A percentile compares a stretch with the other conserved stretches of the same genome.
These are phyloP conservation scores for Radopholus similis DNA, from an alignment of 1,140 invertebrate genomes.

Conservation along the genomic window DNA sequence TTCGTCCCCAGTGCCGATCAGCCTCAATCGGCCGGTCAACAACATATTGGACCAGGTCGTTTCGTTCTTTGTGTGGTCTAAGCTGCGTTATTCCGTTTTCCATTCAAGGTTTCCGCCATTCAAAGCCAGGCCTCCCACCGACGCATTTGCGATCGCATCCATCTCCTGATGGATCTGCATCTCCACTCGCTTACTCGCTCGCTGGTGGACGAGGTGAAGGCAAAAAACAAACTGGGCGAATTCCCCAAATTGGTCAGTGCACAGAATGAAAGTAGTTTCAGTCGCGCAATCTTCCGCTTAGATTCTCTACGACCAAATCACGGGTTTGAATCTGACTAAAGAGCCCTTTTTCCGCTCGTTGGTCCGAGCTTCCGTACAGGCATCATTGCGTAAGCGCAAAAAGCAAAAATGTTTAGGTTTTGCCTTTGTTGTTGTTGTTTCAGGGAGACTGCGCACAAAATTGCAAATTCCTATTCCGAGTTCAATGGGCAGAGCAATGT, in stretches of 20 bases:
- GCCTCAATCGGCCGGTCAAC: slow-evolving; percentile 60
- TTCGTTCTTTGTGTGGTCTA: neutral
- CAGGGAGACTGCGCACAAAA: slow-evolving; percentile 37
- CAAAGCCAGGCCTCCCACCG: slow-evolving; percentile 35
- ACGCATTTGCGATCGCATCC: slow-evolving; percentile 46
- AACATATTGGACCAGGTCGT: slow-evolving; percentile 61
- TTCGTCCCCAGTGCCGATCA: slow-evolving; percentile 61
- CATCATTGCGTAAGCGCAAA: slow-evolving; percentile 32
- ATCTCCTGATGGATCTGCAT: slow-evolving; percentile 52
- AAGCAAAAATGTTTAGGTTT: neutral
- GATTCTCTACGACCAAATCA: slow-evolving; percentile 33
- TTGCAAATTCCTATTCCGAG: slow-evolving; percentile 57
- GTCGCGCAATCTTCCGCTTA: neutral
- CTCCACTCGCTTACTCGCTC: slow-evolving; percentile 35
- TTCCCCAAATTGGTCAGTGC: slow-evolving; percentile 44
- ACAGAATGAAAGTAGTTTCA: neutral
- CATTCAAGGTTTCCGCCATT: slow-evolving; percentile 43
- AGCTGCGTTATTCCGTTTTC: too few relatives aligned
- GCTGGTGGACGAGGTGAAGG: slow-evolving; percentile 41
- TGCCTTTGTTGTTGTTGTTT: too few relatives aligned
- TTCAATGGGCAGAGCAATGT: slow-evolving; percentile 59
- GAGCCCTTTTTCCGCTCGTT: slow-evolving; percentile 60
- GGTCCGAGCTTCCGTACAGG: slow-evolving; percentile 48
- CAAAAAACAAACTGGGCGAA: slow-evolving; percentile 43
- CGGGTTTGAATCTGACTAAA: slow-evolving; percentile 45